Conservation (phyloP, 2,113 vertebrate species). For the Elanus axillaris region DNA sequence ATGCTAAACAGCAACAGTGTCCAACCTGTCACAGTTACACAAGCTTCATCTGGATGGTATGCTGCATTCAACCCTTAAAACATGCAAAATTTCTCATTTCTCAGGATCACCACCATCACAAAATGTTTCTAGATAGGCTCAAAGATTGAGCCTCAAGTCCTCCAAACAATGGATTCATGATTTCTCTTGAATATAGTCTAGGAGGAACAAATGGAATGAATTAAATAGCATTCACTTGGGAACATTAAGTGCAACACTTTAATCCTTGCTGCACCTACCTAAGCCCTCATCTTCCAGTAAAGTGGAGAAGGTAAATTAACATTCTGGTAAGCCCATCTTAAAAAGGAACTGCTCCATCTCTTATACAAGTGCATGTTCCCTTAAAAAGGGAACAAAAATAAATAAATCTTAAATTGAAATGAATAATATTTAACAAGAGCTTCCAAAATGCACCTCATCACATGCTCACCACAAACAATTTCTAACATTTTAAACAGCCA, state of each 20-base stretch:
- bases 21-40: not conserved
- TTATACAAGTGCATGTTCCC: not conserved
- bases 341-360: not conserved
- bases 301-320: not conserved
- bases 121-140: not conserved
- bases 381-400: not conserved
- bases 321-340: not conserved
- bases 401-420: not conserved
- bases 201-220: not conserved
- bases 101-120: not conserved
- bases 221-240: not conserved
- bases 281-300: not conserved
- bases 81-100: not conserved
- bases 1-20: not conserved
- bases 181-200: not conserved
- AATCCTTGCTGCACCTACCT: not conserved
- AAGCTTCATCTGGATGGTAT: fast-evolving
- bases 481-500: not conserved
- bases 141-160: not conserved
- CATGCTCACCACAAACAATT: not conserved
- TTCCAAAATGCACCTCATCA: not conserved
- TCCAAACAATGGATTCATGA: not conserved
- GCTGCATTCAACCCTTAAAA: not conserved
- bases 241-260: not conserved
- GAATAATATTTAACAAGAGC: not conserved